Base-by-base conservation (phyloP, 2,888 invertebrate species). In the Sepioteuthis lessoniana region DNA sequence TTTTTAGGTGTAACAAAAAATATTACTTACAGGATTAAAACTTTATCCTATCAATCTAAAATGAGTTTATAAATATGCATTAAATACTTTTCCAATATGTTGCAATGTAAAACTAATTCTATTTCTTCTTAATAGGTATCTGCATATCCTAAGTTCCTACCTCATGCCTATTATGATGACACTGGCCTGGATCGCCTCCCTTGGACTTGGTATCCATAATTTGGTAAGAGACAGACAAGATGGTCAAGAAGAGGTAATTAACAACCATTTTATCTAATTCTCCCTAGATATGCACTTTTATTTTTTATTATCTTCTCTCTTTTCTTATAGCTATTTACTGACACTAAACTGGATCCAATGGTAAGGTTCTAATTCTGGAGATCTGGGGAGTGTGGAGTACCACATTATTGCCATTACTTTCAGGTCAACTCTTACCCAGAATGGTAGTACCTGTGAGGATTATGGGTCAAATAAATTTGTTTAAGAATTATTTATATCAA, bases 181-280 rank as follows among this genome's bases (percentile, higher is more conserved):
- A 8, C 95, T 97, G 93, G 97, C 97, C 4, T 97, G 97, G 97
- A 94, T 97, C 50, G 97, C 97, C 28, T 95, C 96, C n/a, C 95
- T 97, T 10, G 97, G 97, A 21, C 96, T 97, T 38, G 96, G 97
- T 16, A 97, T 97, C 42, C 95, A 96, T 91, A 97, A 97, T 94
- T 95, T 97, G 25, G 97, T 97, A 8, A 96, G 97, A 91, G 97
- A 97, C 95, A 95, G 97, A 94, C 97, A 97, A 95, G 95, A 96
- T 76, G 97, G 97, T 94, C 96, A 97, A 42, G 97, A 97, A 94
- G 97, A 97, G 96, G 97, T 97, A 95, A 94, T 93, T 94, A 7
- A 55, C 35, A 1, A 55, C 55, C 25, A 28, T 55, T 55, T 55
- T 25, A 21, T 91, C 31, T 76, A 76, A n/a, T 92, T 90, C 50